These are phyloP conservation scores for Aporophyla lueneburgensis DNA, from an alignment of 2,888 invertebrate species.

Conservation along the genomic window DNA sequence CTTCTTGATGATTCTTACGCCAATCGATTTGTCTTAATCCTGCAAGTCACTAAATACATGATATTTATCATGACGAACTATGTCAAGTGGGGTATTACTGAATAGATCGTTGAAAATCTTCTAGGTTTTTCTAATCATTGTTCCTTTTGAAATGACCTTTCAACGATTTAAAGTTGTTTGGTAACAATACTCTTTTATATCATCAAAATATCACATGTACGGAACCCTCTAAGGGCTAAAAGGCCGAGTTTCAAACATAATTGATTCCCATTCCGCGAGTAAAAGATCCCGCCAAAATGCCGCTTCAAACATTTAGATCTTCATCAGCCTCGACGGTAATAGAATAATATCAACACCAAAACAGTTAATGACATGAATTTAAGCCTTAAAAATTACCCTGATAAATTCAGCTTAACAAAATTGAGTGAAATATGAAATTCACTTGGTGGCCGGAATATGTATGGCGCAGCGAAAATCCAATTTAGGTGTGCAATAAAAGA, in stretches of 20 bases:
- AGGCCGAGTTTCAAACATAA: conserved; percentile 1
- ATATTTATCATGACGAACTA: no score
- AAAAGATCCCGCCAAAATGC: conserved; percentile 13
- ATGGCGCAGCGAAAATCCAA: conserved; percentile 79
- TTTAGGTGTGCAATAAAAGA: conserved; percentile 83
- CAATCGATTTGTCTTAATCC: no score
- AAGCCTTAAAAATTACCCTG: conserved; percentile 66
- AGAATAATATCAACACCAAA: conserved; percentile 43
- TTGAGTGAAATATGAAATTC: conserved; percentile 77
- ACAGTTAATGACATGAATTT: conserved; percentile 26
- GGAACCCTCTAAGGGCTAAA: neutral
- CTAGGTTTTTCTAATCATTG: no score
- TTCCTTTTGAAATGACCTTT: no score
- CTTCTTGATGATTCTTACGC: no score
- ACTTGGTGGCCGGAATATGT: conserved; percentile 70
- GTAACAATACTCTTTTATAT: no score
- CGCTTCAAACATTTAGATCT: conserved; percentile 3
- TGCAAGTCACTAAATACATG: no score
- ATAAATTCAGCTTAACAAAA: conserved; percentile 72
- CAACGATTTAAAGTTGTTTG: no score
- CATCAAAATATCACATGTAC: neutral
- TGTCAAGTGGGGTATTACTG: no score
- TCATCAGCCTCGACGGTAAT: conserved; percentile 14
- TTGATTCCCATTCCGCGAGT: neutral
- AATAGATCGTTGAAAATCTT: no score